These are phyloP conservation scores for Rhopilema esculentum DNA, from an alignment of 30 jellyfish, hydroid and myxozoan species.

Conservation along the genomic window DNA sequence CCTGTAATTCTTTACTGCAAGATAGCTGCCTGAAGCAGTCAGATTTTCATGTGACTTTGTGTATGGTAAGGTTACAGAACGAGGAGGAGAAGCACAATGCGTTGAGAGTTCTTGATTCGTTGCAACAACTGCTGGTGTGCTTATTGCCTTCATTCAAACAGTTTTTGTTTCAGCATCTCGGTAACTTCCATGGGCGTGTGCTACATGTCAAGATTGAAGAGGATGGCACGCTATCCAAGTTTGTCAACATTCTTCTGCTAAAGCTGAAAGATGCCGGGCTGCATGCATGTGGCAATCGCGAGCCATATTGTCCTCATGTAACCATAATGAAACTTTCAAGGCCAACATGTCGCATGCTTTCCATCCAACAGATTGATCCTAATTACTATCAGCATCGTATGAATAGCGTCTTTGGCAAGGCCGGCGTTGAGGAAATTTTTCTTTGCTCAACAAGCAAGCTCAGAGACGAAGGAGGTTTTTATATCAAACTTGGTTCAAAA, in stretches of 20 bases:
- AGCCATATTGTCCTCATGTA: constrained; percentile 84
- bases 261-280: constrained; percentile 90
- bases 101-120: constrained; percentile 42
- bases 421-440: constrained; percentile 51
- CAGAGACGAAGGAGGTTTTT: constrained; percentile 86
- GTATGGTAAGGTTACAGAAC: constrained; percentile 82
- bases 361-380: constrained; percentile 57
- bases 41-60: constrained; percentile 88
- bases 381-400: constrained; percentile 44
- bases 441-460: constrained; percentile 90
- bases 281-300: constrained; percentile 80
- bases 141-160: constrained; percentile 75
- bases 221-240: constrained; percentile 61
- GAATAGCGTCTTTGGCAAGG: constrained; percentile 78
- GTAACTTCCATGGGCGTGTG: constrained; percentile 86
- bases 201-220: constrained; percentile 74
- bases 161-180: constrained; percentile 53
- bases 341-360: constrained; percentile 69
- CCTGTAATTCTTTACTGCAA: constrained; percentile 82
- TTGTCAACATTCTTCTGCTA: constrained; percentile 66
- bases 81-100: constrained; percentile 84
- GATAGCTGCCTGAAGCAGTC: constrained; percentile 62
- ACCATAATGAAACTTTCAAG: constrained; percentile 87
- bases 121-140: constrained; percentile 77
- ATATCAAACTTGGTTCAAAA: constrained; percentile 60